Evolutionary conservation across 2,888 invertebrate species (phyloP), one percentile per base, ranked within the genome.

Genomic region (Ophioninae sp.): DNA sequence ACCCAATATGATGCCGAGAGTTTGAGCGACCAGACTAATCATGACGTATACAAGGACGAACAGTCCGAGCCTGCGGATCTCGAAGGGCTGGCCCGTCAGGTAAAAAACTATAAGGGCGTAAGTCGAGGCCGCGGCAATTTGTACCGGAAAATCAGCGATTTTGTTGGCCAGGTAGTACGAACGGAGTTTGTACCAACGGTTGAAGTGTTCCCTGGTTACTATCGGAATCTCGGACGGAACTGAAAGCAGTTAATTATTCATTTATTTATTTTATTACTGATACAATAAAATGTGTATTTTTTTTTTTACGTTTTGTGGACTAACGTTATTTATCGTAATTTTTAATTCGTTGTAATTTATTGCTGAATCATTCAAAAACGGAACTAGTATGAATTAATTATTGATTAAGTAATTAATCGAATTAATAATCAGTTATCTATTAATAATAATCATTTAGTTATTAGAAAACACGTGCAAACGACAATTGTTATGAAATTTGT

Each of bases 111-210:
- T 95, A 80, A 95, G 91, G 7, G 96, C 95, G 90, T 97, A 99
- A 7, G 95, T 92, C 10, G 96, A 92, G 0, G 97, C 97, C 88
- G 94, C 93, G 21, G 90, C 77, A 68, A 94, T 93, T 94, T 97
- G 98, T 85, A 96, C 95, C 0, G 98, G 98, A 87, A 98, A 94
- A 89, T 98, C 97, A 0, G 97, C 95, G 72, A 96, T 92, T 6
- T 97, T 95, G 68, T 96, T 96, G 10, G 97, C 96, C 23, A 96
- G 92, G 90, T 97, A 98, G 93, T 97, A 97, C 0, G 97, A 96
- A 70, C 96, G 95, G 2, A 97, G 93, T 23, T 97, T 96, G 93
- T 98, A 98, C 98, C 98, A 98, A 81, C 97, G 95, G 93, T 98
- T 98, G 89, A 97, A 96, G 91, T 97, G 97, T 91, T 98, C 98